Evolutionary conservation across 2,113 vertebrate genomes (phyloP), one percentile per base, ranked within the genome.

Genomic region (Osmerus eperlanus): DNA sequence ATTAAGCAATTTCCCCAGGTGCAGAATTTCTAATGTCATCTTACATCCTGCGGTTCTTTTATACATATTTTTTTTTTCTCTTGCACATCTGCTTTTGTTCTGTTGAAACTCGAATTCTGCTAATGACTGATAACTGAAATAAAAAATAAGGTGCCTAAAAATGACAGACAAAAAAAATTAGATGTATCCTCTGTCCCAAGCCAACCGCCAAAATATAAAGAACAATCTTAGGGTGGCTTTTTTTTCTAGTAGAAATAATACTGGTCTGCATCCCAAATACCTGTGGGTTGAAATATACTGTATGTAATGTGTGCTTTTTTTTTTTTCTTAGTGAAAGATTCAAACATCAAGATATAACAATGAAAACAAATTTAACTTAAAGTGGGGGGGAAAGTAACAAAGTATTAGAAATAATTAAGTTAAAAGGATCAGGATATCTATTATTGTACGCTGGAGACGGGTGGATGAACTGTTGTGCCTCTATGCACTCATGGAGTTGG

Each of bases 131-230:
- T 79, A 79, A 75, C 86, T 81, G 84, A 76, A 87, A 86, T 72
- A 82, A 89, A 89, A 83, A 85, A 88, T 87, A 91, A 91, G 91
- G 91, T 92, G 90, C 90, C 90, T 91, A 87, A 89, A 92, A 89
- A 86, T 70, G 73, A 77, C 74, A 86, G 87, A 85, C 80, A 88
- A 90, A 83, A 74, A 74, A 86, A 84, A 80, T 77, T 73, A 80
- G 85, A 82, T 81, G 75, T 87, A 78, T 80, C 77, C 81, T 89
- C 74, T 89, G 74, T 87, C 89, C 79, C 82, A 76, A 85, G 86
- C 83, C 86, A 80, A 85, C 86, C 85, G 62, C 87, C 85, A 89
- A 90, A 89, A 87, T 85, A 86, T 84, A 86, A 61, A 87, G 71
- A 90, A 87, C 86, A 88, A 88, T 90, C 78, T 84, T 86, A 81